These are phyloP conservation scores for Rhea americana DNA, from an alignment of 2,113 vertebrate species.

Conservation along the genomic window DNA sequence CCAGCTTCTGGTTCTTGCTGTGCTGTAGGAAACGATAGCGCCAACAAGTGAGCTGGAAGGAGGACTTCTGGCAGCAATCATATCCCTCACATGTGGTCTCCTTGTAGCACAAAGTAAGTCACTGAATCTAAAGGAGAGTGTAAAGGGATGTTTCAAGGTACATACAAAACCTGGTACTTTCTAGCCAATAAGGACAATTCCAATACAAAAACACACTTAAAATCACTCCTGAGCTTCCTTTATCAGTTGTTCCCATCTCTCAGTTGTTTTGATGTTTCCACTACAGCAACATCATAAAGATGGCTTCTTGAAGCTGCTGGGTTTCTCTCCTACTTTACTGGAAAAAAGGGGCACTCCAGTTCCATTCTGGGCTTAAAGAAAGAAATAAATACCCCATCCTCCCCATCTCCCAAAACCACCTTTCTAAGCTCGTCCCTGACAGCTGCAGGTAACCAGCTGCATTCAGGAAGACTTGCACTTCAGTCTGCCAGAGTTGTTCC, in stretches of 20 bases:
- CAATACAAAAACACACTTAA: neutral
- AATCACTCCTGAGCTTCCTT: neutral
- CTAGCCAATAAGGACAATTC: neutral
- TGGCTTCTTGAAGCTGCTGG: neutral
- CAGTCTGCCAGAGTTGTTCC: neutral
- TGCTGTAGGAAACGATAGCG: neutral
- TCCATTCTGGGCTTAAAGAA: neutral
- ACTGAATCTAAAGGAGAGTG: rapidly evolving
- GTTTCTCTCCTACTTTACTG: neutral
- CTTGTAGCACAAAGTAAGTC: neutral
- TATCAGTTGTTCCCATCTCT: neutral
- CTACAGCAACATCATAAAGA: neutral
- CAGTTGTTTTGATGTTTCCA: neutral
- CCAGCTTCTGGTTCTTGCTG: neutral
- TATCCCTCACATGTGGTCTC: neutral
- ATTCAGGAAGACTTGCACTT: neutral
- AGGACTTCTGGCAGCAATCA: neutral
- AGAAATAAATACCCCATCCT: neutral
- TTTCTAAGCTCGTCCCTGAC: neutral
- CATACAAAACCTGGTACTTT: neutral
- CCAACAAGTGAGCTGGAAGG: neutral
- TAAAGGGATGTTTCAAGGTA: neutral
- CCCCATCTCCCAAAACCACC: no score
- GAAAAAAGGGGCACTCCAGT: no score
- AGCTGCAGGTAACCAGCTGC: neutral